Conservation (phyloP, 2,888 invertebrate genomes). For the Drosophila nigricruria region DNA sequence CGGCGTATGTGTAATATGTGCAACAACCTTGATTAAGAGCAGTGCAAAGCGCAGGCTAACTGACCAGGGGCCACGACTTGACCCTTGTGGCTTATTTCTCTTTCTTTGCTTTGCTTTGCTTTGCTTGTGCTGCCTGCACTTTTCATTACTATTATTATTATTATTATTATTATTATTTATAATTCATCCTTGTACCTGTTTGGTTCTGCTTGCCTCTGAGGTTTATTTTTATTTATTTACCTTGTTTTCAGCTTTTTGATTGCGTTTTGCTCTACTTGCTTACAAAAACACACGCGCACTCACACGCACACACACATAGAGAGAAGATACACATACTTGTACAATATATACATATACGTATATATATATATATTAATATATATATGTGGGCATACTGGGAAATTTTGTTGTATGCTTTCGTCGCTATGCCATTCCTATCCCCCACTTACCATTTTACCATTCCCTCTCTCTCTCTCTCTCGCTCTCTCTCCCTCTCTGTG, state of each 20-base stretch:
- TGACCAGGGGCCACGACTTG: conserved; percentile 20
- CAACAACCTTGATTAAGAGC: conserved; percentile 44
- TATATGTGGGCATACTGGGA: conserved; percentile 44
- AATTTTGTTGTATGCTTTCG: conserved; percentile 35
- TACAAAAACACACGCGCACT: conserved; percentile 12
- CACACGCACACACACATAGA: neutral
- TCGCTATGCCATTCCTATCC: conserved; percentile 8
- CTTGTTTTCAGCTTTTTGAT: conserved; percentile 24
- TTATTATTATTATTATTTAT: conserved; percentile 37
- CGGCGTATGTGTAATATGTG: conserved; percentile 44
- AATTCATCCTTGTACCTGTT: conserved; percentile 68
- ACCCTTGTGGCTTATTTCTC: conserved; percentile 10
- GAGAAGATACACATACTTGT: no score
- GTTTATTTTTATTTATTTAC: conserved; percentile 35
- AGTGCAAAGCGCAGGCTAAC: neutral
- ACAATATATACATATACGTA: neutral
- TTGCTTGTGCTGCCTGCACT: conserved; percentile 13
- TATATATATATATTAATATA: neutral
- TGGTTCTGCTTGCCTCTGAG: conserved; percentile 11
- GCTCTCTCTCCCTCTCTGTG: neutral
- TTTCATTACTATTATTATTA: conserved; percentile 35
- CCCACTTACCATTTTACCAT: neutral
- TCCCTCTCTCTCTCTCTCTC: conserved; percentile 3
- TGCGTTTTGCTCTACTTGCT: conserved; percentile 41
- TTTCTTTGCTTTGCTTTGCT: neutral